Conservation (phyloP, 1,140 invertebrate genomes). For the Hycleus phaleratus region DNA sequence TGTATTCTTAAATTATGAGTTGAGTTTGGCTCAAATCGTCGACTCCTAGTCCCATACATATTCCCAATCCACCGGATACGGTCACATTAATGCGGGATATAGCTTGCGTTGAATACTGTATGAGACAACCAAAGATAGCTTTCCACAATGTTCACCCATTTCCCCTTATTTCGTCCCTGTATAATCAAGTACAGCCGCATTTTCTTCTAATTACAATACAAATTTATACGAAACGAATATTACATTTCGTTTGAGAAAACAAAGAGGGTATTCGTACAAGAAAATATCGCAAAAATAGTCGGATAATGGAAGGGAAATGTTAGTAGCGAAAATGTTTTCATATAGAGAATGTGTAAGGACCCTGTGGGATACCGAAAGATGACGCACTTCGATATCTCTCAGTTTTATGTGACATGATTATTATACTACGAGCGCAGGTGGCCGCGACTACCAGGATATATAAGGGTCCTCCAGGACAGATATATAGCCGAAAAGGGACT, state of each 20-base stretch:
- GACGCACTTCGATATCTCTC: conserved; percentile 27
- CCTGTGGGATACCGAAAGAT: conserved; percentile 15
- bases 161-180: conserved; percentile 5
- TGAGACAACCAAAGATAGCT: conserved; percentile 1
- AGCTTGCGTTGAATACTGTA: conserved; percentile 18
- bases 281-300: not conserved
- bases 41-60: conserved; percentile 17
- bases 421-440: conserved; percentile 31
- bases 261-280: too few relatives aligned
- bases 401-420: conserved; percentile 35
- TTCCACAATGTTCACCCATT: not conserved
- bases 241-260: too few relatives aligned
- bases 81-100: conserved; percentile 15
- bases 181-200: not conserved
- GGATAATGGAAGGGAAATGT: conserved; percentile 5
- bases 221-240: too few relatives aligned
- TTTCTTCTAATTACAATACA: conserved; percentile 11
- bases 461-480: conserved; percentile 16
- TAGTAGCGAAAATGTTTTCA: conserved; percentile 25
- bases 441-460: conserved; percentile 19
- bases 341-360: conserved; percentile 9
- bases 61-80: conserved; percentile 17
- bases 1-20: conserved; percentile 15
- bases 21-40: conserved; percentile 14
- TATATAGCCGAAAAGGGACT: not conserved